These are phyloP conservation scores for Ellobium chinense DNA, from an alignment of 2,888 invertebrate genomes.

Conservation along the genomic window DNA sequence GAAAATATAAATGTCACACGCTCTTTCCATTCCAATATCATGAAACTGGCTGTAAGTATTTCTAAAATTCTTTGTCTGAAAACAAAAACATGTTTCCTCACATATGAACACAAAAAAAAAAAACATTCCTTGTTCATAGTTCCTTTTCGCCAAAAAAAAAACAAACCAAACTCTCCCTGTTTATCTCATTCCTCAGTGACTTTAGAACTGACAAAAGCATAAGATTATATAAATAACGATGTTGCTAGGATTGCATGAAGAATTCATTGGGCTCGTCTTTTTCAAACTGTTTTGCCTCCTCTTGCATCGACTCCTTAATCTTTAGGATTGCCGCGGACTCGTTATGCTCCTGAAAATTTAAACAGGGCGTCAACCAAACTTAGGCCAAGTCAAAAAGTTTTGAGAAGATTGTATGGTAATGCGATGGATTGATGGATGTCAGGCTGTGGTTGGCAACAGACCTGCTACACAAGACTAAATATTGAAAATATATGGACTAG, in stretches of 20 bases:
- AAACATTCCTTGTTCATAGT: slow-evolving; percentile 6
- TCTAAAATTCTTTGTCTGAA: no score
- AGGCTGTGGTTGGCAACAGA: no score
- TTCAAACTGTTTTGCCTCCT: slow-evolving; percentile 94
- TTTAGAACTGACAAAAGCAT: neutral
- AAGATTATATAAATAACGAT: slow-evolving; percentile 4
- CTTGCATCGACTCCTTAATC: slow-evolving; percentile 99
- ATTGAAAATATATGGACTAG: slow-evolving; percentile 38
- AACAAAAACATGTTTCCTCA: neutral
- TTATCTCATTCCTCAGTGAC: neutral
- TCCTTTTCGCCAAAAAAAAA: no score
- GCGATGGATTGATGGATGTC: no score
- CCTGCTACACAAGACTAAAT: slow-evolving; percentile 23
- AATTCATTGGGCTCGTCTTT: slow-evolving; percentile 73
- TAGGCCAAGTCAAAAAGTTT: slow-evolving; percentile 52
- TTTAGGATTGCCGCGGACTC: slow-evolving; percentile 99
- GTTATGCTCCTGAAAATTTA: slow-evolving; percentile 83
- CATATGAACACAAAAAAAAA: slow-evolving; percentile 15
- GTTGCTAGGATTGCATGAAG: slow-evolving; percentile 71
- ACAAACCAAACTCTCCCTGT: neutral
- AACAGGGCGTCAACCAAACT: slow-evolving; percentile 45
- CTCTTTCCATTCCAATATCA: no score
- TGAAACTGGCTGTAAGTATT: no score
- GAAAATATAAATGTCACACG: neutral
- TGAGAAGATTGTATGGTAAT: neutral